Base-by-base conservation (phyloP, 2,888 invertebrate species). In the Hipparchia sbordonii region DNA sequence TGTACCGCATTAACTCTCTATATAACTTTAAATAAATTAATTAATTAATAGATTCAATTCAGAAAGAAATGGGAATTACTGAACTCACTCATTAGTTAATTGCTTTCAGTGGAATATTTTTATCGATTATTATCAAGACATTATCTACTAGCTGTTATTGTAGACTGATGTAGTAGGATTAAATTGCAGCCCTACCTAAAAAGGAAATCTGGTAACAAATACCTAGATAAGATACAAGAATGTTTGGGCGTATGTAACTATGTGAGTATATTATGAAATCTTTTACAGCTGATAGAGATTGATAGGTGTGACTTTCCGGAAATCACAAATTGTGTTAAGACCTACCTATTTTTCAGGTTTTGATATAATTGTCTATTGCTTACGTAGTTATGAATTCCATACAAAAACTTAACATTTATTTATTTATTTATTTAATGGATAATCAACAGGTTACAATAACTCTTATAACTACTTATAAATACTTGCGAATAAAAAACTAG, bases 161-260 rank as follows among this genome's bases (percentile, higher is more conserved):
- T 63, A 48, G 65, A 65, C 33, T 33, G 23, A 23, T 65, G 33
- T 23, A 23, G 23, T 23, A 6, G 12, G 65, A 65, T 65, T 65
- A 52, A 10, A 65, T 65, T 33, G 33, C 65, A 52, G 65, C 51
- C 65, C 65, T 65, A 65, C 65, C 65, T 65, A 52, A 52, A 65
- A 65, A 33, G 65, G 52, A 65, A 65, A 65, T 65, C 51, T 65
- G 65, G 65, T 52, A 33, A 65, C 51, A 65, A 65, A 65, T 65
- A 65, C 65, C 52, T 12, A 52, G 65, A 65, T 65, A 65, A 65
- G 65, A 65, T 65, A 65, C 7, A 6, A 51, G 10, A 65, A 39
- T 39, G 23, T 9, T 6, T 23, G 33, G 33, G 9, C 59, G 9
- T 39, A 33, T 60, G 10, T 13, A 23, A 23, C 9, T 54, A 39